Percentiles rank a stretch among this genome's conserved stretches.
These are phyloP conservation scores for Proisotoma minuta DNA, from an alignment of 2,888 invertebrate species.

Conservation along the genomic window DNA sequence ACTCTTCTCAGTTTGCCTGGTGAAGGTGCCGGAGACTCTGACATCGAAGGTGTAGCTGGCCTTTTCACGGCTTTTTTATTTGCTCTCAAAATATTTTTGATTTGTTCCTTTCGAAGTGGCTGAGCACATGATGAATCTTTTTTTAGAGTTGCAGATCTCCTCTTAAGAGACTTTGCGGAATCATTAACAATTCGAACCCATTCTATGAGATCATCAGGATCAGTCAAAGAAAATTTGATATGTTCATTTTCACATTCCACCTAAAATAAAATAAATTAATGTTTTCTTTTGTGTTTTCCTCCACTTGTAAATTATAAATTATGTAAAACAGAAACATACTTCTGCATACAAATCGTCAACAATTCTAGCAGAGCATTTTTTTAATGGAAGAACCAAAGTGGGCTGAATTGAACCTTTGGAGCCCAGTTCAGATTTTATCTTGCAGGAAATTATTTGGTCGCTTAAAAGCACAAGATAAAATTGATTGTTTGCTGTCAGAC, in stretches of 20 bases:
- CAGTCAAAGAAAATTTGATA: slow-evolving; percentile 25
- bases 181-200: slow-evolving; percentile 31
- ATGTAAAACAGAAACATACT: slow-evolving; percentile 24
- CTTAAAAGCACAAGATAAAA: slow-evolving; percentile 67
- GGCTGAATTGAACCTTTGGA: slow-evolving; percentile 34
- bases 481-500: slow-evolving; percentile 50
- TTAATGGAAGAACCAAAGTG: slow-evolving; percentile 34
- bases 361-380: slow-evolving; percentile 26
- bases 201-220: slow-evolving; percentile 30
- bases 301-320: no score
- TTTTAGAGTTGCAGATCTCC: slow-evolving; percentile 33
- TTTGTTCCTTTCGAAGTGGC: slow-evolving; percentile 34
- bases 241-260: slow-evolving; percentile 29
- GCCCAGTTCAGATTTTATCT: slow-evolving; percentile 55
- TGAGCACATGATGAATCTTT: slow-evolving; percentile 32
- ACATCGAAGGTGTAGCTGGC: slow-evolving; percentile 11
- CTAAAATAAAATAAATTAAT: neutral
- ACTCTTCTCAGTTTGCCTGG: slow-evolving; percentile 38
- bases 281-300: neutral
- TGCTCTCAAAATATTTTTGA: slow-evolving; percentile 27
- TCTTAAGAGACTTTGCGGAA: slow-evolving; percentile 23
- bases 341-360: slow-evolving; percentile 25
- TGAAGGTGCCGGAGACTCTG: slow-evolving; percentile 31
- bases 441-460: slow-evolving; percentile 70
- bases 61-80: slow-evolving; percentile 26